These are phyloP conservation scores for Apodemus agrarius DNA, from an alignment of 2,797 vertebrate genomes.

Conservation along the genomic window DNA sequence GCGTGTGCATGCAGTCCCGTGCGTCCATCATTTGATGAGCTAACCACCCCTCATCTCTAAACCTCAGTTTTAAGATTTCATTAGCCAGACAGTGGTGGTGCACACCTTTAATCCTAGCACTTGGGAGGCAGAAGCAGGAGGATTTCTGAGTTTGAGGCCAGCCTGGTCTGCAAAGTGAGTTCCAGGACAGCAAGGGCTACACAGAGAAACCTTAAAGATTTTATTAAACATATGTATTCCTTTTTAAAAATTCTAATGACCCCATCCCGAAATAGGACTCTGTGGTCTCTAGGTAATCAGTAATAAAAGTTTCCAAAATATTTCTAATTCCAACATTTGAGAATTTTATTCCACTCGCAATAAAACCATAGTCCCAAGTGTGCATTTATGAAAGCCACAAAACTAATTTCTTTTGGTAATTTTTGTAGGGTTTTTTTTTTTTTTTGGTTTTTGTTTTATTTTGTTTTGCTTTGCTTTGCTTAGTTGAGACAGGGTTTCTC, in stretches of 20 bases:
- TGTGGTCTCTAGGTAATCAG: conserved; percentile 11
- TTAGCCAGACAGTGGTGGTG: background rate
- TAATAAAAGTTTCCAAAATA: conserved; percentile 37
- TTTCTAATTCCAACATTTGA: conserved; percentile 48
- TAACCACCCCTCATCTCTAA: conserved; percentile 27
- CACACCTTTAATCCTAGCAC: too few species aligned
- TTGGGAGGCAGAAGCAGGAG: too few species aligned
- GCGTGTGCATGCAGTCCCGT: background rate
- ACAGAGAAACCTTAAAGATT: background rate
- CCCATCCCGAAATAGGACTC: conserved; percentile 16
- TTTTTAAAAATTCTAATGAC: conserved; percentile 41
- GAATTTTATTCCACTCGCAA: conserved; percentile 11
- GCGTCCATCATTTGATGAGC: background rate
- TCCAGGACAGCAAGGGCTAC: too few species aligned
- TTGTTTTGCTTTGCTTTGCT: background rate
- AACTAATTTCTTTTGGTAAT: conserved; percentile 18
- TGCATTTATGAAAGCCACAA: background rate
- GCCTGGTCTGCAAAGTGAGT: too few species aligned
- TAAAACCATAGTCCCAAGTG: conserved; percentile 1
- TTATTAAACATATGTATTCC: conserved; percentile 6
- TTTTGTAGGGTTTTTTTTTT: background rate
- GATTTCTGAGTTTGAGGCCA: too few species aligned
- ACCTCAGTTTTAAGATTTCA: conserved; percentile 34
- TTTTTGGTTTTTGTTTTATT: too few species aligned
- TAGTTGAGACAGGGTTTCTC: background rate